Percentiles rank a stretch among this genome's conserved stretches.
These are phyloP conservation scores for Amblyteles armatorius DNA, from an alignment of 2,888 invertebrate species.

Conservation along the genomic window DNA sequence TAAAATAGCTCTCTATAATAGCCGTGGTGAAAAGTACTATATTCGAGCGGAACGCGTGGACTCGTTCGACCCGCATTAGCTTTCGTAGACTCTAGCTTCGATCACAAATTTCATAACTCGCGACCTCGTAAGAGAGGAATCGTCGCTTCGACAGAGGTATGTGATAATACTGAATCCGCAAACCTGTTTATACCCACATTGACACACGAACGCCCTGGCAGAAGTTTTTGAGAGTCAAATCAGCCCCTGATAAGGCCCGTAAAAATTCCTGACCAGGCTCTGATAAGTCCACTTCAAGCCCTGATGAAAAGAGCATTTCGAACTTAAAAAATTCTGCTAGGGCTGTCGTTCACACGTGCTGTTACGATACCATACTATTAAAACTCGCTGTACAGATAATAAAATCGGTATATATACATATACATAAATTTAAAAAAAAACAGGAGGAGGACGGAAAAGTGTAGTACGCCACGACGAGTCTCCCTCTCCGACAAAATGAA, in stretches of 20 bases:
- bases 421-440: constrained; percentile 42
- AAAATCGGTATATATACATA: constrained; percentile 39
- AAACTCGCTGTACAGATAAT: constrained; percentile 69
- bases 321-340: not conserved
- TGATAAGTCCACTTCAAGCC: too few species aligned
- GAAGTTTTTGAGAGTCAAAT: not conserved
- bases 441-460: constrained; percentile 8
- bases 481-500: constrained; percentile 26
- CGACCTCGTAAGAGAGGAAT: not conserved
- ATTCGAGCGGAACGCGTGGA: not conserved
- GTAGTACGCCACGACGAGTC: constrained; percentile 34
- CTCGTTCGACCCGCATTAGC: constrained; percentile 18
- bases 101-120: constrained; percentile 17
- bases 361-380: constrained; percentile 39
- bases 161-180: constrained; percentile 8
- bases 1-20: not conserved
- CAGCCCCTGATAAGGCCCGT: too few species aligned
- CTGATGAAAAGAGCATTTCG: too few species aligned
- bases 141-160: constrained; percentile 10
- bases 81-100: constrained; percentile 48
- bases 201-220: not conserved
- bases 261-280: too few species aligned
- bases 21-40: not conserved
- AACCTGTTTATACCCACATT: not conserved
- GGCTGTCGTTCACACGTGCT: constrained; percentile 6